phyloP scores from a whole-genome alignment of 2,797 vertebrate species.

The Discoglossus pictus region DNA sequence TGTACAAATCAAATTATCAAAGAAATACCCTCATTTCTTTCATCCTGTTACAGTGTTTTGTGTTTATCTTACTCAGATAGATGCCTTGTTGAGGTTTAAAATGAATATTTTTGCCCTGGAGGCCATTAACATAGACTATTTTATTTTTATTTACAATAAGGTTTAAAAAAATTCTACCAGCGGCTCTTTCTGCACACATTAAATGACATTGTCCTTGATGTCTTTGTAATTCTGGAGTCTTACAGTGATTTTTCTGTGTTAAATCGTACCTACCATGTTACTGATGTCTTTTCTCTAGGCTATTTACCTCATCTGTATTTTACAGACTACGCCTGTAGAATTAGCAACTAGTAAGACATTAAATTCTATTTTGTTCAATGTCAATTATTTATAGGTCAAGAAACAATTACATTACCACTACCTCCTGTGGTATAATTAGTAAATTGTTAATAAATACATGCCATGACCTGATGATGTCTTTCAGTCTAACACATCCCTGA shows the following conservation, averaged over 20 bases:
- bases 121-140: conserved; percentile 7
- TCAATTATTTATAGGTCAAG: conserved; percentile 25
- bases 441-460: conserved; percentile 33
- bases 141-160: conserved; percentile 21
- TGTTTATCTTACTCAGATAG: conserved; percentile 12
- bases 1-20: conserved; percentile 28
- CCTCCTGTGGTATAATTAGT: conserved; percentile 28
- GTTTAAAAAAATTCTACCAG: too few relatives aligned
- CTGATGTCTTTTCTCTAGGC: conserved; percentile 9
- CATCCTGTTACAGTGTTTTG: not conserved
- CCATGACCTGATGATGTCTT: conserved; percentile 16
- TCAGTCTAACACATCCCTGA: conserved; percentile 1
- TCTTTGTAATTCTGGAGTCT: not conserved
- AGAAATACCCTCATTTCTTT: not conserved
- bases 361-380: conserved; percentile 3
- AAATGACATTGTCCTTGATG: conserved; percentile 28
- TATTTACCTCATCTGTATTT: conserved; percentile 10
- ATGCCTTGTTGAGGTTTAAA: conserved; percentile 8
- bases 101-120: not conserved
- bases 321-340: not conserved
- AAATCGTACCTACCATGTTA: conserved; percentile 17
- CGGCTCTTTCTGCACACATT: conserved; percentile 19
- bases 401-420: conserved; percentile 16
- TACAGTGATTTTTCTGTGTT: conserved; percentile 12
- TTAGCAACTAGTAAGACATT: conserved; percentile 17